phyloP scores from a whole-genome alignment of 1,140 invertebrate genomes.

The Leptinotarsa defecta region DNA sequence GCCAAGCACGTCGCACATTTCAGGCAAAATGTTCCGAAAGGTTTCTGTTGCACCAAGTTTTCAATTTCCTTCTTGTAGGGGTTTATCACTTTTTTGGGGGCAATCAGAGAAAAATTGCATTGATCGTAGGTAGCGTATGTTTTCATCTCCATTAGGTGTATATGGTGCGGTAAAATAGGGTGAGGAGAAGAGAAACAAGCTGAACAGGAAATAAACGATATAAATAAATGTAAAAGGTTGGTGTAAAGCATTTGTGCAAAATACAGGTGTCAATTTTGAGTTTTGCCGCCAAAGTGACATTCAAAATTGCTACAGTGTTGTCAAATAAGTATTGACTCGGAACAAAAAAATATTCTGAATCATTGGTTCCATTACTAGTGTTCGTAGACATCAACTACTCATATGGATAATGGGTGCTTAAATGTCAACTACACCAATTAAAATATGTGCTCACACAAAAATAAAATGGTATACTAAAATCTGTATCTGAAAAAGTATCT shows the following conservation, averaged over 20 bases:
- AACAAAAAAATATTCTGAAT: too few species aligned
- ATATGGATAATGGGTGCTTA: too few species aligned
- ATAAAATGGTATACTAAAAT: too few species aligned
- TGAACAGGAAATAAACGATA: background rate
- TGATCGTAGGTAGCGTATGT: background rate
- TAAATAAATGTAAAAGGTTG: background rate
- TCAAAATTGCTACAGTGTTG: too few species aligned
- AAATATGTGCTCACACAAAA: too few species aligned
- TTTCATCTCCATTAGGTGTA: constrained; percentile 8
- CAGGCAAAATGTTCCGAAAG: constrained; percentile 42
- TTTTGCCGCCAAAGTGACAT: background rate
- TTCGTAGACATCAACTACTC: too few species aligned
- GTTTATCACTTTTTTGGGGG: constrained; percentile 46
- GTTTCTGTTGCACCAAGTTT: constrained; percentile 38
- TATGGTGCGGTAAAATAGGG: constrained; percentile 11
- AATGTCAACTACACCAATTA: too few species aligned
- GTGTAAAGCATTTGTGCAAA: background rate
- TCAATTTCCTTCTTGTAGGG: constrained; percentile 38
- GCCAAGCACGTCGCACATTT: constrained; percentile 45
- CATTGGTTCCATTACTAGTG: too few species aligned
- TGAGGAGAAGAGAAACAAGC: background rate
- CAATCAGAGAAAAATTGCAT: constrained; percentile 32
- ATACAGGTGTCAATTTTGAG: constrained; percentile 8
- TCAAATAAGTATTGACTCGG: too few species aligned
- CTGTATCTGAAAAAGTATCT: too few species aligned